phyloP scores from a whole-genome alignment of 1,140 invertebrate species.

The Phymorhynchus buccinoides region DNA sequence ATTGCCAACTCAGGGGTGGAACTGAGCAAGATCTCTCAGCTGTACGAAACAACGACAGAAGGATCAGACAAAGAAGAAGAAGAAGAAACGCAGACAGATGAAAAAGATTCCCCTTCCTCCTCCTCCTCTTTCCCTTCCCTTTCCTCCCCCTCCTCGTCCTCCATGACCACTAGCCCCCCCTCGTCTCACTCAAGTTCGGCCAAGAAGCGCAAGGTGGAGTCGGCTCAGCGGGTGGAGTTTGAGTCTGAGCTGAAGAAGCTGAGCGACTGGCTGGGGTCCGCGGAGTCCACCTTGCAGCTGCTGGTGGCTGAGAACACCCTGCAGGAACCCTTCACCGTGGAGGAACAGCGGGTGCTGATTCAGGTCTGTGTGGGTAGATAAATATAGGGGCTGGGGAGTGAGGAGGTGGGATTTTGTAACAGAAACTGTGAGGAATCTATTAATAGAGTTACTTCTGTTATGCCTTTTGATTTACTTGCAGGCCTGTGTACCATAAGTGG shows the following conservation, averaged over 20 bases:
- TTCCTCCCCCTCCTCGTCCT: slow-evolving; percentile 17
- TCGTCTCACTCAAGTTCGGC: slow-evolving; percentile 44
- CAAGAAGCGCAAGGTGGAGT: slow-evolving; percentile 66
- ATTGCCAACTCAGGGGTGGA: slow-evolving; percentile 69
- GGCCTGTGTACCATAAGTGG: too few relatives aligned
- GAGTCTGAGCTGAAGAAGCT: slow-evolving; percentile 75
- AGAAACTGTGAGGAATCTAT: too few relatives aligned
- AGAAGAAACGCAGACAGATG: slow-evolving; percentile 44
- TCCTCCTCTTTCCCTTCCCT: background rate
- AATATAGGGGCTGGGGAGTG: too few relatives aligned
- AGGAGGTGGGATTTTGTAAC: background rate
- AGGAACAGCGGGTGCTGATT: slow-evolving; percentile 78
- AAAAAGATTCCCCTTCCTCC: background rate
- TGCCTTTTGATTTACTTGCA: too few relatives aligned
- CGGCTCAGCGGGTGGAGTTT: slow-evolving; percentile 74
- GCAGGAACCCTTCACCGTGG: slow-evolving; percentile 78
- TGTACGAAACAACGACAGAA: slow-evolving; percentile 52
- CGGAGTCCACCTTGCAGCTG: slow-evolving; percentile 75
- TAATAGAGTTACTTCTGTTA: too few relatives aligned
- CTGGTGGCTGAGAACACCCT: slow-evolving; percentile 74
- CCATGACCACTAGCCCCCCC: slow-evolving; percentile 31
- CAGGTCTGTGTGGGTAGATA: slow-evolving; percentile 63
- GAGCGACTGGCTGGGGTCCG: slow-evolving; percentile 78
- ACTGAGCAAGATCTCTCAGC: slow-evolving; percentile 54
- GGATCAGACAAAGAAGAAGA: slow-evolving; percentile 50